A percentile compares a stretch with the other conserved stretches of the same genome.
phyloP scores from a whole-genome alignment of 2,888 invertebrate species.

The Leptinotarsa rubiginosa region DNA sequence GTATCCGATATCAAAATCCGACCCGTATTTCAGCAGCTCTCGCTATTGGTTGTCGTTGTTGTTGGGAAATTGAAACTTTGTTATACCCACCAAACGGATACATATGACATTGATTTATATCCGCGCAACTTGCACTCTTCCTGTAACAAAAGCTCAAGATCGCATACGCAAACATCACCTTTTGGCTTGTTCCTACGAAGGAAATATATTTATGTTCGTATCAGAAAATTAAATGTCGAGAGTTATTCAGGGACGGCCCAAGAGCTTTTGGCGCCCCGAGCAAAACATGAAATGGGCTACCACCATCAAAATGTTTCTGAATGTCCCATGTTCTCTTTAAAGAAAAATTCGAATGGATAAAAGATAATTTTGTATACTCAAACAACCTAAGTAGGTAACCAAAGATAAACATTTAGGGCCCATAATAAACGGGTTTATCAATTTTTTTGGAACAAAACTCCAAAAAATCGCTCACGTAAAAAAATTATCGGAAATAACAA shows the following conservation, averaged over 20 bases:
- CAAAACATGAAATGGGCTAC: too few species aligned
- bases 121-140: conserved; percentile 42
- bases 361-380: too few species aligned
- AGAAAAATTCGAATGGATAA: too few species aligned
- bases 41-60: conserved; percentile 14
- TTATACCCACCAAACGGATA: conserved; percentile 50
- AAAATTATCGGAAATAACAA: too few species aligned
- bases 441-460: too few species aligned
- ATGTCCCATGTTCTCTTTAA: too few species aligned
- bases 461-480: too few species aligned
- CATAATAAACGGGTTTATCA: too few species aligned
- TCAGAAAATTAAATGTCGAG: conserved; percentile 33
- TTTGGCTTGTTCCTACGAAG: conserved; percentile 24
- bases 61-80: conserved; percentile 63
- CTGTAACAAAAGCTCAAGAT: conserved; percentile 31
- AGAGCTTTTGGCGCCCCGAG: too few species aligned
- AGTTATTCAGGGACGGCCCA: conserved; percentile 12
- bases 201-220: conserved; percentile 17
- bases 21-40: conserved; percentile 12
- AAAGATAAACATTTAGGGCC: too few species aligned
- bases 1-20: conserved; percentile 6
- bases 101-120: conserved; percentile 63
- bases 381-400: too few species aligned
- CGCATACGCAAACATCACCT: conserved; percentile 15
- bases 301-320: too few species aligned